Percentiles rank a stretch among this genome's conserved stretches.
phyloP scores from a whole-genome alignment of 2,888 invertebrate genomes.

The Cheiracanthium punctorium region DNA sequence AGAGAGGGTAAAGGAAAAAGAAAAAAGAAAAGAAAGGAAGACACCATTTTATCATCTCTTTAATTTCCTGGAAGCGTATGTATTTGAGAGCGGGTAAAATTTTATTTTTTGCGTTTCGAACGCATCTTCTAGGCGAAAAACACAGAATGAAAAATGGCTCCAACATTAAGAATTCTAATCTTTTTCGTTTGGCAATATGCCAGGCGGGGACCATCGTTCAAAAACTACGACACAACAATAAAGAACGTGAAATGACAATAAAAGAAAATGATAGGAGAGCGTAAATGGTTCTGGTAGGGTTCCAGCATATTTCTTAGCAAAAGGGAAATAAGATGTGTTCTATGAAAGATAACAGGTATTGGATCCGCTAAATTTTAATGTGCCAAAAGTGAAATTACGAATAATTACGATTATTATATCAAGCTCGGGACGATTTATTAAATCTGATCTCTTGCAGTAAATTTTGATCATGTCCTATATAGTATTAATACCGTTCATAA shows the following conservation, averaged over 20 bases:
- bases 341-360: not conserved
- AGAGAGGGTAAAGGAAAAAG: too few species aligned
- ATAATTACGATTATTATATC: too few species aligned
- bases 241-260: constrained; percentile 1
- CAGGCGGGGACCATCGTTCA: not conserved
- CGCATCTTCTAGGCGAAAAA: not conserved
- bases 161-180: constrained; percentile 2
- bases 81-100: not conserved
- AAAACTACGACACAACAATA: constrained; percentile 3
- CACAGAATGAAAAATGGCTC: not conserved
- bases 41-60: not conserved
- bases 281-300: constrained; percentile 1
- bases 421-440: too few species aligned
- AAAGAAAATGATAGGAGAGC: not conserved
- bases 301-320: not conserved
- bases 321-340: not conserved
- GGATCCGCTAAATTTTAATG: not conserved
- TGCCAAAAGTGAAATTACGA: not conserved
- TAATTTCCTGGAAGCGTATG: not conserved
- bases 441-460: too few species aligned
- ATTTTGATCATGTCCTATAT: too few species aligned
- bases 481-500: too few species aligned
- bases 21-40: too few species aligned
- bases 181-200: not conserved
- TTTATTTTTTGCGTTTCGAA: too few species aligned